phyloP scores from a whole-genome alignment of 2,113 vertebrate genomes.

The Indicator indicator region DNA sequence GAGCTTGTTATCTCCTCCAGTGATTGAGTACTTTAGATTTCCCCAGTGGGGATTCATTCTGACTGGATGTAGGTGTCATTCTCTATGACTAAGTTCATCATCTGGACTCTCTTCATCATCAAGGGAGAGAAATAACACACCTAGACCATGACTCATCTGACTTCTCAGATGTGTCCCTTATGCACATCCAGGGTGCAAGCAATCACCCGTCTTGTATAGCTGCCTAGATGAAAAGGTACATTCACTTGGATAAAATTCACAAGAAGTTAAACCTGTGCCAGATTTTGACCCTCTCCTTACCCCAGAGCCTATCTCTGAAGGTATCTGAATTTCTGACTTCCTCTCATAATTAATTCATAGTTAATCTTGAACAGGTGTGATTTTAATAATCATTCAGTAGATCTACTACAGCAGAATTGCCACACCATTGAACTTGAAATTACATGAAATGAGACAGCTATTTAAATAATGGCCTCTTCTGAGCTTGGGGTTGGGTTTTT shows the following conservation, averaged over 20 bases:
- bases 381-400: constrained; percentile 68
- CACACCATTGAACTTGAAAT: constrained; percentile 60
- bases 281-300: constrained; percentile 7
- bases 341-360: constrained; percentile 69
- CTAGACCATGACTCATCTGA: neutral
- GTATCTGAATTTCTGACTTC: constrained; percentile 43
- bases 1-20: neutral
- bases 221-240: neutral
- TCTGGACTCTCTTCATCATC: neutral
- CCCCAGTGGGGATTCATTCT: neutral
- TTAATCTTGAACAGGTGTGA: constrained; percentile 69
- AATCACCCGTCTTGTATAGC: neutral
- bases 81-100: neutral
- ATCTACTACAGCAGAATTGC: constrained; percentile 67
- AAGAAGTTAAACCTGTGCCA: neutral
- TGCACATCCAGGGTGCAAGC: neutral
- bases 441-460: constrained; percentile 64
- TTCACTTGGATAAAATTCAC: neutral
- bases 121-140: neutral
- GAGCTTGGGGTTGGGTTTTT: constrained; percentile 8
- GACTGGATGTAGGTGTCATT: neutral
- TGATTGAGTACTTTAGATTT: neutral
- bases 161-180: neutral
- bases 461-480: constrained; percentile 64
- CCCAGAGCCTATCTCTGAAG: neutral